Percentiles rank a stretch among this genome's conserved stretches.
Conservation (phyloP, 1,140 invertebrate species). For the Cotesia glomerata region DNA sequence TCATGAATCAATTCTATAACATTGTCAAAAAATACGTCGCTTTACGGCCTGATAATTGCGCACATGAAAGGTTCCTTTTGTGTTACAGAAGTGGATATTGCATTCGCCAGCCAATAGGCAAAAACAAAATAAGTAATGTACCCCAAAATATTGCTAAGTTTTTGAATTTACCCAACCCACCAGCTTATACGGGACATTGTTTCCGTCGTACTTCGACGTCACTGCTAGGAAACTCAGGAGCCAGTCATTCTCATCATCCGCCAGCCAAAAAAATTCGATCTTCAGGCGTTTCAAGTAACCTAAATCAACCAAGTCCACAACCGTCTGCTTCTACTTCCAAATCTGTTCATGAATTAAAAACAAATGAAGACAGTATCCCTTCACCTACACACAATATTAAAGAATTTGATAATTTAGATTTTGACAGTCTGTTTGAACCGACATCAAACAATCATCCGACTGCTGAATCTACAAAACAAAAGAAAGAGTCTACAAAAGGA, state of each 20-base stretch:
- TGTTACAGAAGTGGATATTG: slow-evolving; percentile 27
- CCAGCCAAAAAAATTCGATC: no score
- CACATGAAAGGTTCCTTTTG: slow-evolving; percentile 14
- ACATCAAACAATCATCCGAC: no score
- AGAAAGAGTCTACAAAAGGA: no score
- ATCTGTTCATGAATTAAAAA: no score
- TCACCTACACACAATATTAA: no score
- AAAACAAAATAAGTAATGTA: slow-evolving; percentile 19
- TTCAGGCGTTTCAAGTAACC: no score
- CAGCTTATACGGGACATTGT: slow-evolving; percentile 44
- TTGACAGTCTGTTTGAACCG: no score
- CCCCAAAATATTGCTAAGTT: slow-evolving; percentile 23
- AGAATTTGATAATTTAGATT: no score
- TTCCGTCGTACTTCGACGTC: slow-evolving; percentile 46
- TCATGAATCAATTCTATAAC: not conserved
- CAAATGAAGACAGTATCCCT: no score
- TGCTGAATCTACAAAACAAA: no score
- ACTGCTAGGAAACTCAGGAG: slow-evolving; percentile 40
- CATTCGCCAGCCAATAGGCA: slow-evolving; percentile 22
- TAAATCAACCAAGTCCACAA: no score
- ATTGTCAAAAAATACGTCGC: slow-evolving; percentile 15
- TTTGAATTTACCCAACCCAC: slow-evolving; percentile 39
- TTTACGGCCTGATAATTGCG: not conserved
- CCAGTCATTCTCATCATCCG: slow-evolving; percentile 5
- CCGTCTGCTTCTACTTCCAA: no score